Evolutionary conservation across 1,140 invertebrate genomes (phyloP).

Genomic region (Macrobrachium nipponense): DNA sequence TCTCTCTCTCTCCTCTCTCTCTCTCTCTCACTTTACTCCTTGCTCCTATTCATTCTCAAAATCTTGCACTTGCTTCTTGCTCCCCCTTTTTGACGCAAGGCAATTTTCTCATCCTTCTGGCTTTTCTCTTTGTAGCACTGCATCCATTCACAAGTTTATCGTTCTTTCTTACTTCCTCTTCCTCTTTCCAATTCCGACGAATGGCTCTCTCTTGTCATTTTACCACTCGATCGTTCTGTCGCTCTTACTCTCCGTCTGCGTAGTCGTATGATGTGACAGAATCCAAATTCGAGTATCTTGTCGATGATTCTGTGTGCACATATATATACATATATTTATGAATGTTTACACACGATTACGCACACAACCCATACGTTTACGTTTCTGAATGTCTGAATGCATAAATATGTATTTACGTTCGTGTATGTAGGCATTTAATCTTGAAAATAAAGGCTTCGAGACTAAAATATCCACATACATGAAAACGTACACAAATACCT

Average conservation of each 20-base stretch:
- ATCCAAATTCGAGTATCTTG: neutral
- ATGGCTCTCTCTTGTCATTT: neutral
- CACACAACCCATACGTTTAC: neutral
- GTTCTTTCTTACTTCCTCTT: neutral
- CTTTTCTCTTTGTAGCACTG: conserved; percentile 10
- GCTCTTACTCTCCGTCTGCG: neutral
- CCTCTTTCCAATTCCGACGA: neutral
- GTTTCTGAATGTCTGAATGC: neutral
- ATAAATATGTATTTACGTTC: neutral
- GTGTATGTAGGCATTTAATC: too few species aligned
- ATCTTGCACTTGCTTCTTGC: neutral
- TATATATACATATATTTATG: neutral
- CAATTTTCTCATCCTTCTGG: neutral
- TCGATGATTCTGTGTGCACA: neutral
- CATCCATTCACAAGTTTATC: neutral
- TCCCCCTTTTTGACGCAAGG: neutral
- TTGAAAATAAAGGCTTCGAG: too few species aligned
- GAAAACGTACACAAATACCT: neutral
- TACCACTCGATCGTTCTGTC: neutral
- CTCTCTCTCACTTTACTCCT: neutral
- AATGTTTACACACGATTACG: neutral
- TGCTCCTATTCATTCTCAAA: conserved; percentile 1
- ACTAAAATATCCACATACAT: neutral
- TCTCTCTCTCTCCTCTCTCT: conserved; percentile 10
- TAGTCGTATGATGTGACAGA: too few species aligned